Evolutionary conservation across 2,113 vertebrate genomes (phyloP).

Genomic region (Sciurus niger): DNA sequence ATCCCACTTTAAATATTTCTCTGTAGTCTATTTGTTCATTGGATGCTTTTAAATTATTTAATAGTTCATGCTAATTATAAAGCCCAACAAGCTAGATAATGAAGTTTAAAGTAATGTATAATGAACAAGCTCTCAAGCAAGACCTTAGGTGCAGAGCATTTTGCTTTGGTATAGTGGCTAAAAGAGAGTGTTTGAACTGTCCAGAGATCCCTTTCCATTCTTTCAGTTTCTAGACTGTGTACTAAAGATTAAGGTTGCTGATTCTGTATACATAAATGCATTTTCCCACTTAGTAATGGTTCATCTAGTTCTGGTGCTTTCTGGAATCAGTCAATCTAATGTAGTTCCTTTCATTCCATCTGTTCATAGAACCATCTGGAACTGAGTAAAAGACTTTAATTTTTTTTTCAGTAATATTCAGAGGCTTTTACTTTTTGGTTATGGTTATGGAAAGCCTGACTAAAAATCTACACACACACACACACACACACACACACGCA

Average conservation of each 20-base stretch:
- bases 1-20: conserved; percentile 15
- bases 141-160: background rate
- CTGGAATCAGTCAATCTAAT: background rate
- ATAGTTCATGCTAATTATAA: background rate
- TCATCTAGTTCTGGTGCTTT: conserved; percentile 14
- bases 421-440: background rate
- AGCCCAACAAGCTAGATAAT: background rate
- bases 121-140: background rate
- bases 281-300: background rate
- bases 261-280: background rate
- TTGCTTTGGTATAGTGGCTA: background rate
- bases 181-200: background rate
- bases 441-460: background rate
- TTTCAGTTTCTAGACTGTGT: background rate
- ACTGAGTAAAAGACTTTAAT: background rate
- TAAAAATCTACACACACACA: background rate
- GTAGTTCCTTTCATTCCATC: background rate
- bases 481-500: background rate
- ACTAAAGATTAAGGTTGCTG: background rate
- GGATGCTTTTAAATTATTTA: conserved; percentile 17
- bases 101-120: background rate
- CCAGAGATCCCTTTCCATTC: background rate
- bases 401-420: conserved; percentile 41
- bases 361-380: background rate
- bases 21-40: conserved; percentile 29